Evolutionary conservation across 1,140 invertebrate genomes (phyloP), one percentile per base, ranked within the genome.

Genomic region (Drosophila pandora): DNA sequence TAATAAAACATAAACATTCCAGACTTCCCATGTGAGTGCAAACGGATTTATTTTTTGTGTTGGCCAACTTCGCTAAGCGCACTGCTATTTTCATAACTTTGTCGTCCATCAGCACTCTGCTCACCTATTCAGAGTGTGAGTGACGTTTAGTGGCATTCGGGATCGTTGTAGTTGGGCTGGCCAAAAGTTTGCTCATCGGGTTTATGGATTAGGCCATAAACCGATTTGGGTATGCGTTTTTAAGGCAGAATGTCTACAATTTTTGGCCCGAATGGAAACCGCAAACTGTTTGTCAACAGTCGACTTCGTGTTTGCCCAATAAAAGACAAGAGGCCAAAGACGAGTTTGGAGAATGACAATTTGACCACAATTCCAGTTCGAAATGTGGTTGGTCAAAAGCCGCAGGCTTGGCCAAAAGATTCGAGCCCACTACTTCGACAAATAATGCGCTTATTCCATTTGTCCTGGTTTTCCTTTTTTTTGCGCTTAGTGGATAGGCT

Each of bases 281-380:
- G 45, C 82, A 87, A 85, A 82, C 64, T 81, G 82, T 82, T 85
- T 87, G 69, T 41, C 64, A 78, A 83, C 45, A 65, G 64, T 65
- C 55, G 30, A 59, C 23, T 58, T 79, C 37, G 54, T 62, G 71
- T 53, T 73, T 72, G 49, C 39, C 60, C 76, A 84, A 69, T 77
- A 64, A 74, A 48, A 55, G 54, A 41, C 41, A 54, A 56, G 53
- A 57, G 21, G 23, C 45, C 50, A 57, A 69, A 47, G 58, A 65
- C 64, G 64, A 55, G 25, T 45, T 22, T 41, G 23, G 13, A 47
- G 32, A 69, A 65, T 49, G 80, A 87, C 83, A 88, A 72, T 64
- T 72, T 72, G 75, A 87, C 82, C 82, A 88, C 82, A 87, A 82
- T 76, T 69, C 70, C 45, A 87, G 80, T 79, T 79, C 62, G 65